Evolutionary conservation across 2,888 invertebrate species (phyloP).

Genomic region (Ochropacha duplaris): DNA sequence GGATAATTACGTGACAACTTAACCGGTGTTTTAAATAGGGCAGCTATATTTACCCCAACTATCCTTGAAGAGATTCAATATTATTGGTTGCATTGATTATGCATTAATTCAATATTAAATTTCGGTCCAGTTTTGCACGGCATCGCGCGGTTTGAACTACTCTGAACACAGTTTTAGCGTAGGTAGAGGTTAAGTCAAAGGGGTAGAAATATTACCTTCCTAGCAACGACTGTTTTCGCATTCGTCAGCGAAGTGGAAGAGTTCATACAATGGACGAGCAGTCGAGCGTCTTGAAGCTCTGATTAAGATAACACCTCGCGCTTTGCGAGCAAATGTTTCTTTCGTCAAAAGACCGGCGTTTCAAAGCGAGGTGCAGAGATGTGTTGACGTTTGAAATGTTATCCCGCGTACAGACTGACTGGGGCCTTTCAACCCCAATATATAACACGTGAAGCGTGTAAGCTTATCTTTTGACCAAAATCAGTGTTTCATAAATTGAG

Average conservation of each 20-base stretch:
- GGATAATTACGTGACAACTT: too few relatives aligned
- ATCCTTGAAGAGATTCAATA: neutral
- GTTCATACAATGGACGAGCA: slow-evolving; percentile 54
- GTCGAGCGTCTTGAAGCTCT: slow-evolving; percentile 53
- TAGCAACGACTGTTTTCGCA: slow-evolving; percentile 33
- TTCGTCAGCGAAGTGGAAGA: slow-evolving; percentile 55
- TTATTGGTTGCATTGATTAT: neutral
- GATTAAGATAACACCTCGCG: slow-evolving; percentile 70
- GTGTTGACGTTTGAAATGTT: slow-evolving; percentile 54
- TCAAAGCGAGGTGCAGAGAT: slow-evolving; percentile 44
- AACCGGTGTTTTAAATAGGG: too few relatives aligned
- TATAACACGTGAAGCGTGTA: slow-evolving; percentile 5
- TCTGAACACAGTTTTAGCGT: slow-evolving; percentile 9
- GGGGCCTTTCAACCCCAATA: slow-evolving; percentile 2
- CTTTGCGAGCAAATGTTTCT: slow-evolving; percentile 46
- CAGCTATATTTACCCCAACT: too few relatives aligned
- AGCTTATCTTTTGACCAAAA: slow-evolving; percentile 2
- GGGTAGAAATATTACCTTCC: slow-evolving; percentile 62
- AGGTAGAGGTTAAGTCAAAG: slow-evolving; percentile 51
- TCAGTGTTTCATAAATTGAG: neutral
- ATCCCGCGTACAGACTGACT: slow-evolving; percentile 16
- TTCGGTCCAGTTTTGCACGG: too few relatives aligned
- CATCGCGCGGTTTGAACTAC: neutral
- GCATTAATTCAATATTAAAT: too few relatives aligned
- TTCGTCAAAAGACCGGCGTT: slow-evolving; percentile 46